phyloP scores from a whole-genome alignment of 1,140 invertebrate genomes.

The Drusus annulatus region DNA sequence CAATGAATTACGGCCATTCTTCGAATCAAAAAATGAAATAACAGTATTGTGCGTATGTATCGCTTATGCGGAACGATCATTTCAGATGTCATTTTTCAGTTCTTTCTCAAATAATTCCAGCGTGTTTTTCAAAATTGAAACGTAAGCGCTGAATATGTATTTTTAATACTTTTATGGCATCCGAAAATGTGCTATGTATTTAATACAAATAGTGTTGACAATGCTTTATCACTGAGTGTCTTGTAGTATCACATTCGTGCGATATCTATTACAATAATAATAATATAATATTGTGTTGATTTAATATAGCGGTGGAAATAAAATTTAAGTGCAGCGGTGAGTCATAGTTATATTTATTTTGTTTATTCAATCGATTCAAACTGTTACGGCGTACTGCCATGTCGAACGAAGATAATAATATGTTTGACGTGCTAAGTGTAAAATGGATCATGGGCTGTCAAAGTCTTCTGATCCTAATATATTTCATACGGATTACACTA shows the following conservation, averaged over 20 bases:
- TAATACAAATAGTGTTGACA: conserved; percentile 30
- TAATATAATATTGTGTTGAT: conserved; percentile 45
- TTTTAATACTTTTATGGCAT: neutral
- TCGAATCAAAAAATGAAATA: conserved; percentile 46
- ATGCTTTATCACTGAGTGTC: conserved; percentile 36
- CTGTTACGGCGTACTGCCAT: conserved; percentile 29
- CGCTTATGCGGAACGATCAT: conserved; percentile 37
- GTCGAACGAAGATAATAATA: conserved; percentile 23
- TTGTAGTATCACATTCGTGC: conserved; percentile 26
- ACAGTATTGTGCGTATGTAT: conserved; percentile 47
- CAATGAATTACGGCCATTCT: conserved; percentile 46
- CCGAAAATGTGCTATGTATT: neutral
- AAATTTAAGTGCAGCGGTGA: conserved; percentile 51
- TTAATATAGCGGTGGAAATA: conserved; percentile 43
- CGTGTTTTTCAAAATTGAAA: conserved; percentile 51
- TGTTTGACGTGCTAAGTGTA: conserved; percentile 37
- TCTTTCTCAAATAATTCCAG: conserved; percentile 46
- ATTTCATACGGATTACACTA: neutral
- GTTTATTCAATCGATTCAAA: conserved; percentile 50
- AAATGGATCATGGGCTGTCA: conserved; percentile 3
- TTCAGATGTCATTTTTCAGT: too few relatives aligned
- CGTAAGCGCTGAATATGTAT: conserved; percentile 31
- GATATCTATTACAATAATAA: neutral
- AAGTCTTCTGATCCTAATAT: neutral
- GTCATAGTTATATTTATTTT: conserved; percentile 57